These are phyloP conservation scores for Boleophthalmus pectinirostris DNA, from an alignment of 2,113 vertebrate genomes.

Conservation along the genomic window DNA sequence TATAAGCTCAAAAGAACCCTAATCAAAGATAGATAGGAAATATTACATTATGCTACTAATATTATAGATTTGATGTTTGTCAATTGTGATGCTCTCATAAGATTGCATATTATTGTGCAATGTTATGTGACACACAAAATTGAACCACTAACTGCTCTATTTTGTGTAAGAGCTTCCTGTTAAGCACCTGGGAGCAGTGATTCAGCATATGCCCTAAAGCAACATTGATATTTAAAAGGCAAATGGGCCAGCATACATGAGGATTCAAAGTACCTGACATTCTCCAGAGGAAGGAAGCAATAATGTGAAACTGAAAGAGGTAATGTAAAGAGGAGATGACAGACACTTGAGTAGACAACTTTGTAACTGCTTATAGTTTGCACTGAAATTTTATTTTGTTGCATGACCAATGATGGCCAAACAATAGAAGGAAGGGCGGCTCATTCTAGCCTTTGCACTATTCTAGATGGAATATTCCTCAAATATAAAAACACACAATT, in stretches of 20 bases:
- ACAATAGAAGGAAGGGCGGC: no score
- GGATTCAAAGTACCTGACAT: constrained; percentile 43
- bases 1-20: neutral
- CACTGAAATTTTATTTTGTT: neutral
- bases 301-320: constrained; percentile 14
- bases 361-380: neutral
- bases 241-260: constrained; percentile 18
- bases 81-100: neutral
- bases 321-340: neutral
- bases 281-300: constrained; percentile 23
- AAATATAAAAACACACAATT: no score
- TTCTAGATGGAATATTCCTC: no score
- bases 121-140: neutral
- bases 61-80: neutral
- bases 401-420: neutral
- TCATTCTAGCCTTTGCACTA: no score
- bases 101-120: neutral
- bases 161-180: constrained; percentile 20
- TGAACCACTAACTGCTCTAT: neutral
- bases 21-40: neutral
- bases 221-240: constrained; percentile 61
- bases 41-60: neutral
- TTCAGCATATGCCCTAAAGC: constrained; percentile 1
- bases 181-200: constrained; percentile 14
- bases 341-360: neutral